A percentile compares a stretch with the other conserved stretches of the same genome.
phyloP scores from a whole-genome alignment of 2,888 invertebrate species.

The Miltochrista miniata region DNA sequence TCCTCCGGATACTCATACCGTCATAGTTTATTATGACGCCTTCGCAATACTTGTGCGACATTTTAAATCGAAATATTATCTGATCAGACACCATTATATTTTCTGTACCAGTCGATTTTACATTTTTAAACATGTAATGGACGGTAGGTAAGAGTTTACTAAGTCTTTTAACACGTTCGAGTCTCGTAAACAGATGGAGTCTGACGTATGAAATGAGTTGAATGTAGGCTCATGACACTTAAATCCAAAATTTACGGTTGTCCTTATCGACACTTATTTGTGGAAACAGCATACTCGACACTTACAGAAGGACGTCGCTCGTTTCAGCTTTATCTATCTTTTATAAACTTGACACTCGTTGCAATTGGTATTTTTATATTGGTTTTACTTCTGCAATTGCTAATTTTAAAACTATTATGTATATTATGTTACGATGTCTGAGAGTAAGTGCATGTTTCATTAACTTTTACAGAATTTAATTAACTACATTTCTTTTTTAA shows the following conservation, averaged over 20 bases:
- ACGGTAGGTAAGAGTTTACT: constrained; percentile 43
- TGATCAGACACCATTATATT: constrained; percentile 48
- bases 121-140: constrained; percentile 50
- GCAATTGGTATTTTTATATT: too few species aligned
- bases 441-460: constrained; percentile 7
- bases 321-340: constrained; percentile 57
- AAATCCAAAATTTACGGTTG: constrained; percentile 69
- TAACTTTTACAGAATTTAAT: not conserved
- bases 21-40: constrained; percentile 32
- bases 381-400: too few species aligned
- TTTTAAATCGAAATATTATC: constrained; percentile 57
- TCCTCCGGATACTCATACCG: constrained; percentile 23
- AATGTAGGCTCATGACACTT: constrained; percentile 57
- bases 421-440: too few species aligned
- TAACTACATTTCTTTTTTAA: too few species aligned
- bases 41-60: constrained; percentile 39
- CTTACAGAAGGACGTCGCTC: constrained; percentile 42
- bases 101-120: constrained; percentile 55
- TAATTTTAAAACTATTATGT: too few species aligned
- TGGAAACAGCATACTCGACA: constrained; percentile 47
- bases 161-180: constrained; percentile 47
- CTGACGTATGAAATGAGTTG: constrained; percentile 49
- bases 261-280: constrained; percentile 65
- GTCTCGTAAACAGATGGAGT: constrained; percentile 42
- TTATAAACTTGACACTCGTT: too few species aligned